Conservation (phyloP, 2,113 vertebrate genomes). For the Macaca mulatta region DNA sequence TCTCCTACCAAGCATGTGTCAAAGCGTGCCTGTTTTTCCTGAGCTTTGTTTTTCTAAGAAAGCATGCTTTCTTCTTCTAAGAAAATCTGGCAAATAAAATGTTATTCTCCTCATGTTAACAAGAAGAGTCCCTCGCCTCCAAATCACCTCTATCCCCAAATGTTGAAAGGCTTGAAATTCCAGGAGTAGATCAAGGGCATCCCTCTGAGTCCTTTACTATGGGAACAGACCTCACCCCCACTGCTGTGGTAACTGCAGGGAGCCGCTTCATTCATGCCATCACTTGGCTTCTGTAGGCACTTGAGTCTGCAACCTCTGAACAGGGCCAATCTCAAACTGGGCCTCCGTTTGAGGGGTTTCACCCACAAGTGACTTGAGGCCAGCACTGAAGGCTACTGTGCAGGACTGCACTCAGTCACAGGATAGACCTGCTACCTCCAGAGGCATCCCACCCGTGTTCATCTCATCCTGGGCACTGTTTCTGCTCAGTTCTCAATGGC, state of each 20-base stretch:
- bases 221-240: not conserved
- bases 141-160: not conserved
- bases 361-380: not conserved
- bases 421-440: not conserved
- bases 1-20: not conserved
- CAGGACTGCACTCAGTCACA: not conserved
- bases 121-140: not conserved
- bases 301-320: not conserved
- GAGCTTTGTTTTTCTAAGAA: no score
- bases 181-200: not conserved
- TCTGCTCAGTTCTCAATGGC: not conserved
- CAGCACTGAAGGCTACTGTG: not conserved
- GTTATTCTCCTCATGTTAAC: not conserved
- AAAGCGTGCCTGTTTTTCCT: not conserved
- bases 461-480: no score
- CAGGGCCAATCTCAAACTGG: no score
- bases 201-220: not conserved
- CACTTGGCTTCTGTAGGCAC: not conserved
- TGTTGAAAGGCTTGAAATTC: not conserved
- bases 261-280: not conserved
- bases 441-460: not conserved
- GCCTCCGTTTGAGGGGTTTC: not conserved
- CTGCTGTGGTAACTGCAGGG: not conserved
- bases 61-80: no score
- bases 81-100: not conserved